Evolutionary conservation across 2,888 invertebrate species (phyloP), one percentile per base, ranked within the genome.

Genomic region (Hirtodrosophila trivittata): DNA sequence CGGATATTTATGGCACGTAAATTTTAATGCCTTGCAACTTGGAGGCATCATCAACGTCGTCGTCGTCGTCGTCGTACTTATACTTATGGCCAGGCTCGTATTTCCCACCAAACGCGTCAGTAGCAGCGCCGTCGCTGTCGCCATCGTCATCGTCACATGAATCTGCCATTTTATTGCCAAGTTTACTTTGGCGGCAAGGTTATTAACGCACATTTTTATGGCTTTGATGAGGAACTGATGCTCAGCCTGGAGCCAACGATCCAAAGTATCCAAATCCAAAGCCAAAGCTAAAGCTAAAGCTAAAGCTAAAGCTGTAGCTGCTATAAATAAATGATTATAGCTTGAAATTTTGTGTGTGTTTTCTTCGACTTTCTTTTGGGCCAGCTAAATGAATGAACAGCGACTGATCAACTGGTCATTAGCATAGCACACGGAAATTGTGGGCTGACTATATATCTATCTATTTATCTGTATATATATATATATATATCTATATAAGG

Each of bases 171-270:
- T 86, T 86, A 86, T 86, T 67, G 78, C 74, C 81, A 78, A 83
- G 67, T 77, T 80, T 54, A 75, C 86, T 86, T 86, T 87, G 86
- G 87, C 86, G 86, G 86, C 81, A 85, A 75, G 71, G 77, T 78
- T 83, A 87, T 86, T 87, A 87, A 87, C 85, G 87, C 85, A 83
- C 81, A 78, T 78, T 87, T 86, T 86, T 81, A 87, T 81, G 75
- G 69, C 66, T 68, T 64, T 72, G 71, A 71, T 67, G 69, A 59
- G 64, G 58, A 59, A 67, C 70, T 49, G 60, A 70, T 58, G 70
- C 62, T 69, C 57, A 50, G 52, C 16, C 51, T 37, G 28, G 21
- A 47, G 28, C 25, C 5, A 46, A 6, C 13, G 13, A 3, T 25
- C n/a, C n/a, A n/a, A n/a, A n/a, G n/a, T n/a, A n/a, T n/a, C n/a